Evolutionary conservation across 2,113 vertebrate genomes (phyloP), one percentile per base, ranked within the genome.

Genomic region (Uropsilus gracilis): DNA sequence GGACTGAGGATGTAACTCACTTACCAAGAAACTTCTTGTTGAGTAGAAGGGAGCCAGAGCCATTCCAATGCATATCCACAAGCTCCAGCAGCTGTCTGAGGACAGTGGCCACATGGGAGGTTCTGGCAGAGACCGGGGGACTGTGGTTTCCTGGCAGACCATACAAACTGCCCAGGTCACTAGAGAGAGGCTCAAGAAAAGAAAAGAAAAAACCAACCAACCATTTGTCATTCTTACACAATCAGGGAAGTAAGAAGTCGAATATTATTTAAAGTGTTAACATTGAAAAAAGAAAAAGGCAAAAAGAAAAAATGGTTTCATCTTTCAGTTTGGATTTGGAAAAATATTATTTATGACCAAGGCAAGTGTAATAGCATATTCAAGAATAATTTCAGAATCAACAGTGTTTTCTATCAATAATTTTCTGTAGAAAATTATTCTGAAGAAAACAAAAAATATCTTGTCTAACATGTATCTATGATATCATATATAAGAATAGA

Each of bases 11-110:
- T 50, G 30, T 6, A 20, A 53, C 63, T 69, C 42, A 85, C 96
- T 97, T 92, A 98, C 98, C 96, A 2, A 98, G 97, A 87, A 98
- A 98, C 86, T 96, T 97, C 89, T 98, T 98, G 94, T 98, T 98
- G 68, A 98, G 95, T 30, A 98, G 98, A 18, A 98, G 98, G 42
- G 98, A 98, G 18, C 96, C 97, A 1, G 97, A 96, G 50, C 98
- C 98, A 0, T 55, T 96, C 98, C 98, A 98, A 94, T 98, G 97
- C 39, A 96, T 96, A 63, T 98, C 98, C 76, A 98, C 98, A 32
- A 98, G 97, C 80, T 98, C 98, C 72, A 98, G 94, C 8, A 98
- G 97, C 85, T 97, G 97, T 57, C 94, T 94, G 46, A 98, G 97
- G 84, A 98, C 96, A 48, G 95, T 75, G 42, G 97, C 94, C 72